Base-by-base conservation (phyloP, 1,140 invertebrate species). In the Drosophila neocordata region DNA sequence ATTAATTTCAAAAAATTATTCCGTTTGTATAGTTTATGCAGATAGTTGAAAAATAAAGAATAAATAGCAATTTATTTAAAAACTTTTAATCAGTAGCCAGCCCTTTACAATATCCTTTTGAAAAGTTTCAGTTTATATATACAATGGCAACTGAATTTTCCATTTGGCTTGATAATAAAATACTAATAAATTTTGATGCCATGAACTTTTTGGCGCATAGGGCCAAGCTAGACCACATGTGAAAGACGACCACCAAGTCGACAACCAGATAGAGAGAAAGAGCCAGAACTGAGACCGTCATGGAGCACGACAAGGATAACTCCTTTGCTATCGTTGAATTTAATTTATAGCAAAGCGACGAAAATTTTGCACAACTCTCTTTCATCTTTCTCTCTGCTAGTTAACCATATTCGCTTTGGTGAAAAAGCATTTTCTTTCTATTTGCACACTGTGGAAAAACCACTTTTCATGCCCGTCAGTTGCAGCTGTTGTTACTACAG, bases 381-480 rank as follows among this genome's bases (percentile, higher is more conserved):
- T 62, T 62, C 27, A 15, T 18, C 37, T 12, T 53, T 52, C 22
- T 62, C 34, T 31, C 27, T 56, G 44, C 51, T 51, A 48, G 52
- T 59, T 71, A 64, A 56, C 51, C 51, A 69, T 66, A 38, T 34
- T 37, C 15, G 53, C 35, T 62, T 51, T 55, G 44, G 68, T 15
- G 57, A 61, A 62, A 60, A 70, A 85, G 60, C 60, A 64, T 76
- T 84, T 85, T 80, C 63, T 64, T 27, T 53, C 51, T 56, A 84
- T 82, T 76, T 75, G 66, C 71, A 74, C 70, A 70, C 77, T 34
- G 53, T 74, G 57, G 64, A 69, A 73, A 88, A 88, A 88, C 76
- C 83, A 88, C 83, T 88, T 88, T 88, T 88, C 83, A 88, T 83
- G 83, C 84, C 80, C 84, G 85, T 88, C 83, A 88, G 60, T 77